Base-by-base conservation (phyloP, 1,140 invertebrate genomes). In the Drosophila orena region DNA sequence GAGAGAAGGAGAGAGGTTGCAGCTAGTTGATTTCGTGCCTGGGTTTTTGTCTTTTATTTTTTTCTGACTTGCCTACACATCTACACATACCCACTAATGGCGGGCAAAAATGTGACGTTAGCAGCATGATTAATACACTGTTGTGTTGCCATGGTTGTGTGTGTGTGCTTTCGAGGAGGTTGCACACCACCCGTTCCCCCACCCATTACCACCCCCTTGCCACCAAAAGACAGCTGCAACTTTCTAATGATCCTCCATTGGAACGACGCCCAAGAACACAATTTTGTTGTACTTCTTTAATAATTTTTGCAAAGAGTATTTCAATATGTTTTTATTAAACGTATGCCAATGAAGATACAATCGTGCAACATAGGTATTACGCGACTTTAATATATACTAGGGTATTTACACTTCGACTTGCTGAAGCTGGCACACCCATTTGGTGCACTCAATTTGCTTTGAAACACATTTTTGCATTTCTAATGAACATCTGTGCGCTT, bases 231-330 rank as follows among this genome's bases (percentile, higher is more conserved):
- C 69, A 80, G 73, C 50, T 49, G 57, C 62, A 69, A 77, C 77
- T 86, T 86, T 86, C 81, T 70, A 85, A 77, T 81, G 49, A 86
- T 80, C 62, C 59, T 46, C 40, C 30, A 71, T 12, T 70, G 68
- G 68, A 71, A 70, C 68, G 66, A 14, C 10, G 30, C 59, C 42
- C 40, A 44, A 44, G 14, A 50, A 47, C 17, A 50, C 24, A 7
- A 40, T 22, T 58, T 57, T 49, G 24, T 0, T 20, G 2, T 0
- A 11, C 22, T 38, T 38, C 3, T 38, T 14, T 14, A 35, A 38
- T 14, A 38, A 38, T 14, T 14, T 14, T 35, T 35, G 34, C 8
- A 35, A 35, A 10, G 11, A 35, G 11, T 35, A 24, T 24, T 24
- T 24, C 4, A 24, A 4, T 24, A 8, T 8, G 27, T 8, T 8